Evolutionary conservation across 2,113 vertebrate species (phyloP).

Genomic region (Myrmecophaga tridactyla): DNA sequence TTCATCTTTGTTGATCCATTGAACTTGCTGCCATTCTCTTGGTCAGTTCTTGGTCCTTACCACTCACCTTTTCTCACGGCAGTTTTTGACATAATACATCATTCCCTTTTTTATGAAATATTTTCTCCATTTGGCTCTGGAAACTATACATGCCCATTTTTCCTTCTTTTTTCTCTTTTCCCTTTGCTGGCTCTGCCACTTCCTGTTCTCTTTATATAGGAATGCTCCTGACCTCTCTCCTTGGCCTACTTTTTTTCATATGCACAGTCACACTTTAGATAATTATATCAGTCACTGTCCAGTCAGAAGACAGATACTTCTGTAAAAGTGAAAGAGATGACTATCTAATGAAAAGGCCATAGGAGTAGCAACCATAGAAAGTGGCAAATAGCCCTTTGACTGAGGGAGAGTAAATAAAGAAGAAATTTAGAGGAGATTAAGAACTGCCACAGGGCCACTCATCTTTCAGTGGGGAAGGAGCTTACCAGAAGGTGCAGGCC

Average conservation of each 20-base stretch:
- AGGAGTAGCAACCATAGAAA: neutral
- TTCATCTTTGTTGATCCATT: neutral
- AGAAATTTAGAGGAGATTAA: neutral
- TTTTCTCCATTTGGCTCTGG: neutral
- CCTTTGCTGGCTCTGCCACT: neutral
- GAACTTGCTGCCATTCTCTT: neutral
- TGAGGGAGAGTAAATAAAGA: neutral
- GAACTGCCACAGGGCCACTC: neutral
- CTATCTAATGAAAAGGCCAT: neutral
- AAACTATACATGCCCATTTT: neutral
- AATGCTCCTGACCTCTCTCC: neutral
- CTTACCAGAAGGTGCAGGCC: neutral
- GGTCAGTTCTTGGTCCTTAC: neutral
- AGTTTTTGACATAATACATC: neutral
- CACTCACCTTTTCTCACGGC: neutral
- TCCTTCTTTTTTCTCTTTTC: neutral
- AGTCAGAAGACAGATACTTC: neutral
- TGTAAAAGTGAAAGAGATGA: neutral
- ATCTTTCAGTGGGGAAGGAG: neutral
- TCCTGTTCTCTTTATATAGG: neutral
- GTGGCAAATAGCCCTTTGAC: neutral
- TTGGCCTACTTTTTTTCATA: neutral
- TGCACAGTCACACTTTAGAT: neutral
- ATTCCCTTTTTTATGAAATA: neutral
- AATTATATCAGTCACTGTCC: neutral